Base-by-base conservation (phyloP, 1,140 invertebrate genomes). In the Caenorhabditis inopinata region DNA sequence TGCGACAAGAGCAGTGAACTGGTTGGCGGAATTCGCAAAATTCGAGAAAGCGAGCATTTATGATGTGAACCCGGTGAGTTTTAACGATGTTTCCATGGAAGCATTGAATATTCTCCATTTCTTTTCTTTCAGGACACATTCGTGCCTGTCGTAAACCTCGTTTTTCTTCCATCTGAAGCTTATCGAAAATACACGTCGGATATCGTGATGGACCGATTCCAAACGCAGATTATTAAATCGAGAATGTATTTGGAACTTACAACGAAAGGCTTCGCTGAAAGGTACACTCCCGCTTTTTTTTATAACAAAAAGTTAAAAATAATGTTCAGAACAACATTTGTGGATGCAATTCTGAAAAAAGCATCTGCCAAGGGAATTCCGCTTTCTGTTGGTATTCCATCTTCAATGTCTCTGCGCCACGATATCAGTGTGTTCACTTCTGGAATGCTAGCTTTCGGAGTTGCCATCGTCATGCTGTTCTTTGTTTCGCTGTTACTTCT, bases 221-320 rank as follows among this genome's bases (percentile, higher is more conserved):
- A 83, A 45, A 78, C 78, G 16, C 82, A 83, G 46, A 82, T 83
- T 74, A 73, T 80, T 51, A 74, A 73, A n/a, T 83, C 82, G 14
- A 53, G 79, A 78, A 83, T 83, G 82, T 83, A 83, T 38, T 47
- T 83, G 25, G 82, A 83, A 68, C 29, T 83, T 16, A 82, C 51
- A 27, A 23, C 79, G 2, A 78, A 79, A 35, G 82, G 82, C 32
- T 49, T 81, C 29, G 14, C 49, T 11, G 46, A 82, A n/a, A 51
- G 51, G 80, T 80, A 25, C 5, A 9, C 29, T 14, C 27, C 2
- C 0, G 18, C 2, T 38, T 76, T 42, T 25, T 25, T 76, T 53
- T 25, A 76, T n/a, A n/a, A n/a, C n/a, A n/a, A n/a, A n/a, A n/a
- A n/a, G n/a, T n/a, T n/a, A n/a, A n/a, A n/a, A n/a, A n/a, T n/a